phyloP scores from a whole-genome alignment of 1,140 invertebrate genomes.

The Dendrolimus kikuchii region DNA sequence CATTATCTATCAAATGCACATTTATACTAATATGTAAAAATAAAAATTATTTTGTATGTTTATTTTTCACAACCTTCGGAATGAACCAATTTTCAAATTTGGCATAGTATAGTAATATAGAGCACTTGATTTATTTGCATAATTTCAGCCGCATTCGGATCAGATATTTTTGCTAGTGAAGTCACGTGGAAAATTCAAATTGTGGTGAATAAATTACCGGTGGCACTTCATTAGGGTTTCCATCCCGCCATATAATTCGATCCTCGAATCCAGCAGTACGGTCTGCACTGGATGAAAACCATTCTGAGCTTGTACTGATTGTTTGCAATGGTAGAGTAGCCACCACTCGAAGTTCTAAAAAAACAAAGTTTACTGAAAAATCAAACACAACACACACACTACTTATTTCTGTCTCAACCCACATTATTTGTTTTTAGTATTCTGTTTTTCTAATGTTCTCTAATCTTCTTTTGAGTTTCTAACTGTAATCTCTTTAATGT shows the following conservation, averaged over 20 bases:
- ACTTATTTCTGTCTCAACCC: neutral
- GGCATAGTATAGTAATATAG: too few relatives aligned
- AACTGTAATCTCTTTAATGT: too few relatives aligned
- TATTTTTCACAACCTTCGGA: too few relatives aligned
- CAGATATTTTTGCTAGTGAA: too few relatives aligned
- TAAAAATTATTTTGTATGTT: too few relatives aligned
- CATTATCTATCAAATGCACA: too few relatives aligned
- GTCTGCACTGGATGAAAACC: conserved; percentile 75
- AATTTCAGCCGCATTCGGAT: too few relatives aligned
- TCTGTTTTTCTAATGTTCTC: too few relatives aligned
- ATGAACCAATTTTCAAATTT: too few relatives aligned
- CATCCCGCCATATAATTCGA: conserved; percentile 82
- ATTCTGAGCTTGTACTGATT: conserved; percentile 80
- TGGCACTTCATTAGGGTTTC: conserved; percentile 26
- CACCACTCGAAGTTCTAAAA: conserved; percentile 58
- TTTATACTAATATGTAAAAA: too few relatives aligned
- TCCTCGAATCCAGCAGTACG: conserved; percentile 73
- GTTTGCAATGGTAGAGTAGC: conserved; percentile 79
- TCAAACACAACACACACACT: neutral
- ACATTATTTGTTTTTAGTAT: neutral
- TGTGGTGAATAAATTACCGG: conserved; percentile 17
- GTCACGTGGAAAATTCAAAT: neutral
- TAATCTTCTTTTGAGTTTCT: too few relatives aligned
- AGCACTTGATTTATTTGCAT: too few relatives aligned
- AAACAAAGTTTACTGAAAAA: conserved; percentile 1